Conservation (phyloP, 2,888 invertebrate species). For the Drosophila silvestris region DNA sequence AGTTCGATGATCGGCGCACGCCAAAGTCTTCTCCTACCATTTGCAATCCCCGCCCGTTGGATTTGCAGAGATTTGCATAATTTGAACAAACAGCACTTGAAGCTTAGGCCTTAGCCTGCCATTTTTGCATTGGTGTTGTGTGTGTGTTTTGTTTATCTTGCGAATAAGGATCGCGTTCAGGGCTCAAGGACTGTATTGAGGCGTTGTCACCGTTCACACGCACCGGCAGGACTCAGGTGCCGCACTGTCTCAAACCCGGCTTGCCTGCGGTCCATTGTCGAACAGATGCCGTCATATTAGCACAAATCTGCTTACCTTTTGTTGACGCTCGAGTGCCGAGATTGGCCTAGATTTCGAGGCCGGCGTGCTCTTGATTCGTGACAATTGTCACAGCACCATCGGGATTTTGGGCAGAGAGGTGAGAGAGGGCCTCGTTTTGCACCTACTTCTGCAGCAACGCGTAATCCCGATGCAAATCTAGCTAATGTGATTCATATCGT, state of each 20-base stretch:
- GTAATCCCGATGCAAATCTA: constrained; percentile 78
- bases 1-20: constrained; percentile 40
- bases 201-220: constrained; percentile 69
- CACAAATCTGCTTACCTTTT: constrained; percentile 78
- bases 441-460: constrained; percentile 45
- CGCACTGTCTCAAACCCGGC: constrained; percentile 33
- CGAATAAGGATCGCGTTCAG: constrained; percentile 40
- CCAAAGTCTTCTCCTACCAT: constrained; percentile 27
- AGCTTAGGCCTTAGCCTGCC: constrained; percentile 25
- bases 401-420: constrained; percentile 53
- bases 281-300: constrained; percentile 79
- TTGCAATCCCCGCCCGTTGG: constrained; percentile 64
- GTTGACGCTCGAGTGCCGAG: constrained; percentile 66
- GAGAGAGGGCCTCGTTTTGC: constrained; percentile 46
- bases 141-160: constrained; percentile 46
- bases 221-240: constrained; percentile 45
- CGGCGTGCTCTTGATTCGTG: constrained; percentile 63
- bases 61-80: constrained; percentile 75
- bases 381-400: constrained; percentile 75
- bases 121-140: neutral
- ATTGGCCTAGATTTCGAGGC: constrained; percentile 60
- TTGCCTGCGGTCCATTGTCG: constrained; percentile 48
- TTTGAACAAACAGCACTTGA: constrained; percentile 73
- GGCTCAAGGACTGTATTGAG: constrained; percentile 45
- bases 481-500: constrained; percentile 79